Base-by-base conservation (phyloP, 2,113 vertebrate species). In the Bagarius yarrelli region DNA sequence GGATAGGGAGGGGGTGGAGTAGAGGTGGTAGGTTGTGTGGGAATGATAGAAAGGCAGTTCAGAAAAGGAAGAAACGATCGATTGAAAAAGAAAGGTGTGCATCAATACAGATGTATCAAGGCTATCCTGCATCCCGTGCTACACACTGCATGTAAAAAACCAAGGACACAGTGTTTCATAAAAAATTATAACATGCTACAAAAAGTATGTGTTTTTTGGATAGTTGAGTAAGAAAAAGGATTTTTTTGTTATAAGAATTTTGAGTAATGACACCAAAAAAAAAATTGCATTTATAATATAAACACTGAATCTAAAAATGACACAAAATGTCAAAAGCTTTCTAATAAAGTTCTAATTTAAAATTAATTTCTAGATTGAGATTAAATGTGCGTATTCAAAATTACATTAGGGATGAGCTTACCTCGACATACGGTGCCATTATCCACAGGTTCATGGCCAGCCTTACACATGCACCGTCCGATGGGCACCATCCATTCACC, bases 401-500 rank as follows among this genome's bases (percentile, higher is more conserved):
- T 66, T 23, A 64, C 16, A 75, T 83, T 55, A 23, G 4, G 1
- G 8, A 76, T 2, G 21, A 25, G 57, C 90, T 89, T 95, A 99
- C 97, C 98, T 98, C 94, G 89, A 91, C 98, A 99, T 61, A 97
- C 60, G 0, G 97, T 99, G 16, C 96, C 96, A 0, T 99, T 99
- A 85, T 98, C 96, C 89, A 94, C 95, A 0, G 97, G 94, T 86
- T 98, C 97, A 0, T 98, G 96, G 12, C 98, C 98, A 0, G 98
- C 92, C 78, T 96, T 95, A 90, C 98, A 99, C 94, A 96, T 96
- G 88, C 98, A 99, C 85, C 97, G 95, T 0, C 98, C 98, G 0
- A 99, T 99, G 85, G 98, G 98, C 50, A 99, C 98, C 94, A 99
- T 94, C 98, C 98, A 99, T 81, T 99, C 97, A 5, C 98, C 98